Percentiles rank a stretch among this genome's conserved stretches.
Evolutionary conservation across 2,888 invertebrate species (phyloP).

Genomic region (Sminthurinus aureus): DNA sequence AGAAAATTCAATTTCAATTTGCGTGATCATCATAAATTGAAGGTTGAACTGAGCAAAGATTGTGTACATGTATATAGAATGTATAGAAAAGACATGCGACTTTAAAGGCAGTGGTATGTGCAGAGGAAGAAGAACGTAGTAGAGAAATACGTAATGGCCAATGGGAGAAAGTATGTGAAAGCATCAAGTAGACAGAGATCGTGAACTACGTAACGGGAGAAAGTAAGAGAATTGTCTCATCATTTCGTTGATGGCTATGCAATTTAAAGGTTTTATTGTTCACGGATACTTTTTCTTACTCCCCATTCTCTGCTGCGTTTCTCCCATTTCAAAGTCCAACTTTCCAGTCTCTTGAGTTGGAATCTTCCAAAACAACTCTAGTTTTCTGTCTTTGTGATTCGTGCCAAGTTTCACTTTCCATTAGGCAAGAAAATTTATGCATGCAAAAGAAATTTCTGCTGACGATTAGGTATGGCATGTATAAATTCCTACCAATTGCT

Average conservation of each 20-base stretch:
- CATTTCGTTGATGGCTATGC: constrained; percentile 24
- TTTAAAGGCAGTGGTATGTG: background rate
- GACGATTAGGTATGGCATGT: background rate
- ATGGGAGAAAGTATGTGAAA: constrained; percentile 11
- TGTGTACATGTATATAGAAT: too few species aligned
- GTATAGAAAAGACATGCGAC: too few species aligned
- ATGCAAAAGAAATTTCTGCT: background rate
- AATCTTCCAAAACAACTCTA: too few species aligned
- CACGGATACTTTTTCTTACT: background rate
- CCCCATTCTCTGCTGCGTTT: too few species aligned
- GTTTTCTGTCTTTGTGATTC: constrained; percentile 3
- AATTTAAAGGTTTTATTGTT: constrained; percentile 6
- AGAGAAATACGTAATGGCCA: constrained; percentile 15
- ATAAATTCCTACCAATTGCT: constrained; percentile 2
- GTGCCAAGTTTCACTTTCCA: constrained; percentile 20
- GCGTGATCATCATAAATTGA: constrained; percentile 38
- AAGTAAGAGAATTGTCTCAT: constrained; percentile 28
- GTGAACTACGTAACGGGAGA: background rate
- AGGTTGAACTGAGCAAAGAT: constrained; percentile 19
- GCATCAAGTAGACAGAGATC: constrained; percentile 4
- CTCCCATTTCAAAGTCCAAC: too few species aligned
- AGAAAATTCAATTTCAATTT: constrained; percentile 39
- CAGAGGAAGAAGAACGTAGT: background rate
- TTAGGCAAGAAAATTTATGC: constrained; percentile 24
- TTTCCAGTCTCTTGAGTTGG: background rate